Evolutionary conservation across 2,888 invertebrate species (phyloP), one percentile per base, ranked within the genome.

Genomic region (Parthenolecanium corni): DNA sequence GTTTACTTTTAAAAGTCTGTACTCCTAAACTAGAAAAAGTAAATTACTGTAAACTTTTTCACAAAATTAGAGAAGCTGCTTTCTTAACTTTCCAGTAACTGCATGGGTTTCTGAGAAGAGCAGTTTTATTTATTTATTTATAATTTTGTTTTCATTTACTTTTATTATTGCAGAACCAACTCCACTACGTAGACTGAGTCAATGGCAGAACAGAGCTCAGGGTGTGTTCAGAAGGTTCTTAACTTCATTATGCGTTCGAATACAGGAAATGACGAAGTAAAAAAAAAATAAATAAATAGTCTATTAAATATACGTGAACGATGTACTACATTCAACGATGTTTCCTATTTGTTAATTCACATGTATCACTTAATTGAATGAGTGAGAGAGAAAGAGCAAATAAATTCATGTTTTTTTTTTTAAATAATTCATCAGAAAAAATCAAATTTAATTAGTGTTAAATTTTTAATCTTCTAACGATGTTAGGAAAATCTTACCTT

Each of bases 201-300:
- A 64, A 47, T 66, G 65, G 65, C 65, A 63, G 31, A 64, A 64
- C 57, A 56, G 65, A 52, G 65, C 65, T 16, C 64, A 65, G 16
- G 64, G 64, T 24, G 64, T 42, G n/a, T 51, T 65, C 16, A 51
- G 64, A 57, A 58, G 66, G 38, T 65, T 64, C 49, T 54, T 65
- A 38, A 65, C 65, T 12, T 62, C 64, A 12, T 42, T 66, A 14
- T 66, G 65, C 52, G 64, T 66, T 38, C 42, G 66, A 52, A 64
- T 66, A 62, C 66, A 65, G 58, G 66, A 64, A 44, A 62, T 62
- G 31, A 62, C 62, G 40, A 62, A 52, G 44, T 62, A 53, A 58
- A 53, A 24, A n/a, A n/a, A n/a, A n/a, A n/a, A n/a, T n/a, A n/a
- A n/a, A 18, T 52, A 6, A 31, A 9, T 31, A 31, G 31, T 9